These are phyloP conservation scores for Pristionchus fissidentatus DNA, from an alignment of 2,888 invertebrate genomes.

Conservation along the genomic window DNA sequence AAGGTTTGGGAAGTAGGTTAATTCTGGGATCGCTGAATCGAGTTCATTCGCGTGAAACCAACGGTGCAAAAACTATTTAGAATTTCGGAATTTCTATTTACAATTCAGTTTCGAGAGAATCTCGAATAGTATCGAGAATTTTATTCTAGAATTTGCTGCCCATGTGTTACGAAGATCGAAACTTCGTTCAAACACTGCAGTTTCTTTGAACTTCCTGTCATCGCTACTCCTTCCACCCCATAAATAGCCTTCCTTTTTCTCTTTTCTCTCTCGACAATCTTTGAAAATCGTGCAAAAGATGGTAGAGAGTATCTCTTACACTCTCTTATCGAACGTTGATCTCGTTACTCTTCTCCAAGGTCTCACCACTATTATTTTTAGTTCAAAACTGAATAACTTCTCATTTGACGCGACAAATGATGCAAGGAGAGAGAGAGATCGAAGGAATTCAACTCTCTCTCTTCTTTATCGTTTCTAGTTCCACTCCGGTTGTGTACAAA, in stretches of 20 bases:
- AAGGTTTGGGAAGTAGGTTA: too few species aligned
- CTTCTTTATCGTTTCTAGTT: neutral
- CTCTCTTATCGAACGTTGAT: constrained; percentile 18
- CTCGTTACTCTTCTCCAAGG: neutral
- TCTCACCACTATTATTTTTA: constrained; percentile 10
- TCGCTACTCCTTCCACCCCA: neutral
- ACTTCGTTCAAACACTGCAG: too few species aligned
- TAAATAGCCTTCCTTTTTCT: neutral
- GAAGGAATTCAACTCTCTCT: neutral
- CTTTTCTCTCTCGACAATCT: neutral
- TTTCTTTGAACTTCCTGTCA: too few species aligned
- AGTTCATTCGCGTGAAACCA: too few species aligned
- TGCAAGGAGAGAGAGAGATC: neutral
- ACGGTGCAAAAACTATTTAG: too few species aligned
- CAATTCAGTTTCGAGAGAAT: too few species aligned
- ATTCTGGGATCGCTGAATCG: too few species aligned
- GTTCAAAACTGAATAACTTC: neutral
- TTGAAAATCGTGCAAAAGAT: constrained; percentile 30
- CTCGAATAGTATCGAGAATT: too few species aligned
- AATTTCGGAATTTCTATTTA: too few species aligned
- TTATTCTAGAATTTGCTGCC: too few species aligned
- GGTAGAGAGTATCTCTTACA: neutral
- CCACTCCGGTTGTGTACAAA: neutral
- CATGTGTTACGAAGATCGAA: too few species aligned
- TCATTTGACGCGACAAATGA: neutral